Base-by-base conservation (phyloP, 2,888 invertebrate species). In the Cynaeus angustus region DNA sequence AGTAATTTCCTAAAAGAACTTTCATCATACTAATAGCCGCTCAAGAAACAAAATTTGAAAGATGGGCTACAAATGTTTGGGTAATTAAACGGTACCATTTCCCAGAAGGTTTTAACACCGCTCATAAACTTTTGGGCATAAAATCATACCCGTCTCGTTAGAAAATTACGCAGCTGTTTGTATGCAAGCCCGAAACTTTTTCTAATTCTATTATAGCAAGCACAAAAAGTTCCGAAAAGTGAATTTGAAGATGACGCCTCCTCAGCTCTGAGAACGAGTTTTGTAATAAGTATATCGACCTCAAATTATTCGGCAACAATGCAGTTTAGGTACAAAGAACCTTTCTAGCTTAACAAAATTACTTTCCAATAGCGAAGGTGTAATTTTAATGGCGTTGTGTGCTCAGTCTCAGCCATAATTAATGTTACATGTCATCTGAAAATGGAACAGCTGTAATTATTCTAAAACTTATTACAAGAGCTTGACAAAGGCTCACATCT, bases 281-380 rank as follows among this genome's bases (percentile, higher is more conserved):
- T 65, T 30, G 45, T 65, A 65, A 61, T 61, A 61, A 30, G 61
- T 52, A 56, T 37, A 56, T 56, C 66, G 66, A 66, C 66, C 56
- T 56, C 28, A 53, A 53, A 64, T 64, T 62, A 52, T 30, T 53
- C 66, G n/a, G 38, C 56, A 66, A 66, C 48, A 62, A 61, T 61
- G 48, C 45, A 26, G 37, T 13, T 37, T 37, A 30, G 21, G 38
- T 52, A 66, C 66, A 66, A 66, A 66, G 66, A 66, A 66, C 66
- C 7, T 10, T 14, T 53, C 58, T 67, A 67, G 66, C 62, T 30
- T 38, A 8, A 56, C 45, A 48, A 64, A 65, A 69, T 65, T 69
- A 55, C 59, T 56, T 66, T 66, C 43, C 68, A 62, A 56, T 48
- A 28, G 10, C 16, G 52, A 70, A 70, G 66, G 70, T 70, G 53